phyloP scores from a whole-genome alignment of 2,113 vertebrate species.

The Anoura caudifer region DNA sequence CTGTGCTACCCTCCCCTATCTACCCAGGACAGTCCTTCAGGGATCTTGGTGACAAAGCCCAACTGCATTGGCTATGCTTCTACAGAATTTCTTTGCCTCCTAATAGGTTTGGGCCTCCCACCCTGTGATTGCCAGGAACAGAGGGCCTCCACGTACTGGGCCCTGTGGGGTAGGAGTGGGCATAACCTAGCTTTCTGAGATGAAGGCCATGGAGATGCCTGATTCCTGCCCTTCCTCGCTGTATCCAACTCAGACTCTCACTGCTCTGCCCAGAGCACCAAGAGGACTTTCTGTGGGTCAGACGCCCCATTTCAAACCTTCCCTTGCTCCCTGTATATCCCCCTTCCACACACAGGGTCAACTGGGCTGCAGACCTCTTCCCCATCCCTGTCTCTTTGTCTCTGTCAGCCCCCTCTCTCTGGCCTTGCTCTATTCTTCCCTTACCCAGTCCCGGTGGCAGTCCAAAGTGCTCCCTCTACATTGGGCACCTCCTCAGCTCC shows the following conservation, averaged over 20 bases:
- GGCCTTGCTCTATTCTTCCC: not conserved
- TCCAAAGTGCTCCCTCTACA: not conserved
- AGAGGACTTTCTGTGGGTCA: not conserved
- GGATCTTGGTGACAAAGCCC: not conserved
- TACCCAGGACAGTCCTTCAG: not conserved
- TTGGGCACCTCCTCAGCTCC: not conserved
- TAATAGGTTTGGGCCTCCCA: not conserved
- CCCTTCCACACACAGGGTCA: not conserved
- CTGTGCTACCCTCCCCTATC: not conserved
- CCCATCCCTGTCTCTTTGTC: not conserved
- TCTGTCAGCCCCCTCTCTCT: not conserved
- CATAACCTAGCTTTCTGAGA: not conserved
- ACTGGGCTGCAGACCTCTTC: not conserved
- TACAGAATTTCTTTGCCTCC: not conserved
- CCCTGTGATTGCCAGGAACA: too few species aligned
- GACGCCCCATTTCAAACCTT: not conserved
- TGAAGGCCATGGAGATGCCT: not conserved
- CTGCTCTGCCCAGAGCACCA: not conserved
- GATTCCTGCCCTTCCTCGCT: not conserved
- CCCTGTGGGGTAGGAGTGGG: not conserved
- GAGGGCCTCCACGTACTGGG: not conserved
- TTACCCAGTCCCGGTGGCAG: not conserved
- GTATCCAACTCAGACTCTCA: not conserved
- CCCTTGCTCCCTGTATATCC: not conserved
- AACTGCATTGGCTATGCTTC: not conserved